Percentiles rank a stretch among this genome's conserved stretches.
Evolutionary conservation across 2,113 vertebrate species (phyloP).

Genomic region (Amia ocellicauda): DNA sequence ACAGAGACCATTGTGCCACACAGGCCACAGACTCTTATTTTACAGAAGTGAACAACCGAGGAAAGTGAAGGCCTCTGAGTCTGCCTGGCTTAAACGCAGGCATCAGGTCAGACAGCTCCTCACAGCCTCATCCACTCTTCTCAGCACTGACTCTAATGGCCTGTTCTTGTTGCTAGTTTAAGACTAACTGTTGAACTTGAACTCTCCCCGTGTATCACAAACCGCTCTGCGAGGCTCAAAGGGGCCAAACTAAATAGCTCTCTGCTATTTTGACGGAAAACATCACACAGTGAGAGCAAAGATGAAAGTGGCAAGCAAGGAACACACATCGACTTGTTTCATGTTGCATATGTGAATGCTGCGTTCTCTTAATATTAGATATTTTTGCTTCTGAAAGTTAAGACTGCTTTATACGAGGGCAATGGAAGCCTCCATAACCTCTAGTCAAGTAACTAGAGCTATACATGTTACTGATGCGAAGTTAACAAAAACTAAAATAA

Average conservation of each 20-base stretch:
- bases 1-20: background rate
- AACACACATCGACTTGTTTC: no score
- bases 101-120: background rate
- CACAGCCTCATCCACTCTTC: background rate
- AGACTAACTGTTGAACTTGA: background rate
- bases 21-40: background rate
- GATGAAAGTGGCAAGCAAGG: background rate
- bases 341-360: background rate
- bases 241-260: background rate
- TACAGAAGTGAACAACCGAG: background rate
- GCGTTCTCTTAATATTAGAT: no score
- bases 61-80: background rate
- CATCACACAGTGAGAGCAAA: background rate
- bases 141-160: slow-evolving; percentile 1
- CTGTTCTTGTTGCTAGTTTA: background rate
- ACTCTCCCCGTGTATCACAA: background rate
- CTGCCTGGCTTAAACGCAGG: background rate
- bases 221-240: background rate
- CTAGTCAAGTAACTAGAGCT: no score
- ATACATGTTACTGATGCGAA: no score
- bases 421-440: no score
- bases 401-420: no score
- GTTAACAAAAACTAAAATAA: no score
- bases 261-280: background rate
- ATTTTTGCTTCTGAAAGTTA: no score